Percentiles rank a stretch among this genome's conserved stretches.
phyloP scores from a whole-genome alignment of 2,888 invertebrate species.

The Catocala sponsa region DNA sequence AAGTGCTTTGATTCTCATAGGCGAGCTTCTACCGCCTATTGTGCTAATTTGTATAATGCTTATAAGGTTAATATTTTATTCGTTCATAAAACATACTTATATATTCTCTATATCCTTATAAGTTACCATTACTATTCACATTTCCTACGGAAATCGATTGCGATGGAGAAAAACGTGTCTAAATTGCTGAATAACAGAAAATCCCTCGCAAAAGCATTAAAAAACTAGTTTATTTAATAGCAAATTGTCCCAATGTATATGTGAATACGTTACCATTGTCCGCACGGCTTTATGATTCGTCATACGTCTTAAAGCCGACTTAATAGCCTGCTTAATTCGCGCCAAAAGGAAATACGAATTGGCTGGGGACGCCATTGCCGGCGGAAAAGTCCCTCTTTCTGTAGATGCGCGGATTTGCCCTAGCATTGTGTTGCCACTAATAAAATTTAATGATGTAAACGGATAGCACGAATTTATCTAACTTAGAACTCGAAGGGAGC shows the following conservation, averaged over 20 bases:
- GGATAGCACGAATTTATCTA: constrained; percentile 86
- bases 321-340: constrained; percentile 87
- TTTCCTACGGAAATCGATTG: not conserved
- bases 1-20: no score
- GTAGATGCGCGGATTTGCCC: constrained; percentile 69
- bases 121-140: no score
- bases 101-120: no score
- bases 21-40: no score
- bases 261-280: constrained; percentile 72
- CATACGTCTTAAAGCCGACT: constrained; percentile 82
- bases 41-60: no score
- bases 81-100: no score
- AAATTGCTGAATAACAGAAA: constrained; percentile 49
- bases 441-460: constrained; percentile 88
- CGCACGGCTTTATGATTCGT: constrained; percentile 79
- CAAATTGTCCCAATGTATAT: constrained; percentile 68
- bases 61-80: no score
- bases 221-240: constrained; percentile 61
- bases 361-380: constrained; percentile 72
- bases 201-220: constrained; percentile 45
- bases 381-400: constrained; percentile 79
- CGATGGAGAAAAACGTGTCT: constrained; percentile 44
- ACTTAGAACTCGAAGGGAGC: constrained; percentile 73
- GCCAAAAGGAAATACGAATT: constrained; percentile 84
- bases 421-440: constrained; percentile 82